Evolutionary conservation across 2,888 invertebrate species (phyloP), one percentile per base, ranked within the genome.

Genomic region (Leptogaster cylindrica): DNA sequence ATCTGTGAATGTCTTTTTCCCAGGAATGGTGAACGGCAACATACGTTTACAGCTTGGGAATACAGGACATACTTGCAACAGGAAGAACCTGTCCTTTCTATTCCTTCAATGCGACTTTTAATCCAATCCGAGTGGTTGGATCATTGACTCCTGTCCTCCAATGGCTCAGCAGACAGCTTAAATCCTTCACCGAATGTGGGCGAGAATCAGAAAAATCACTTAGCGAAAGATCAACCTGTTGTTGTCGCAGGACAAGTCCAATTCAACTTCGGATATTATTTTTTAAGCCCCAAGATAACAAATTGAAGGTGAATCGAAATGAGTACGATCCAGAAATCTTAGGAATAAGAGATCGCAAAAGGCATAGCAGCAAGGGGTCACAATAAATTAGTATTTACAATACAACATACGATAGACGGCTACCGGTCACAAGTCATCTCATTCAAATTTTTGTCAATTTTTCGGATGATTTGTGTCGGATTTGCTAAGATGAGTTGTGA

Each of bases 151-250:
- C 52, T 33, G 14, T 12, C 39, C 23, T 31, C 41, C 28, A 28
- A 20, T 41, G 25, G 31, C 31, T 36, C 39, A 18, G 44, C 23
- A 65, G 39, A 51, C 41, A 41, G 44, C 31, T 28, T 25, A 66
- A 55, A 66, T 66, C 52, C 55, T 36, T 27, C 27, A 14, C 55
- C 66, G 46, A 51, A 66, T 66, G 66, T 66, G 33, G 66, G 66
- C 66, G 66, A 66, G 25, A 66, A 66, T 55, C 55, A 55, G 66
- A 66, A 66, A 66, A 66, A 66, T 66, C 66, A 66, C 66, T 66
- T 66, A 52, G 44, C 52, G 51, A 66, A 20, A 55, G 65, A 65
- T 36, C 36, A 3, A 41, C 27, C 27, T 28, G 23, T 18, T 27
- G 20, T 18, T 23, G 65, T 10, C 36, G 50, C 63, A 14, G 46